Evolutionary conservation across 2,888 invertebrate species (phyloP), one percentile per base, ranked within the genome.

Genomic region (Spilarctia lutea): DNA sequence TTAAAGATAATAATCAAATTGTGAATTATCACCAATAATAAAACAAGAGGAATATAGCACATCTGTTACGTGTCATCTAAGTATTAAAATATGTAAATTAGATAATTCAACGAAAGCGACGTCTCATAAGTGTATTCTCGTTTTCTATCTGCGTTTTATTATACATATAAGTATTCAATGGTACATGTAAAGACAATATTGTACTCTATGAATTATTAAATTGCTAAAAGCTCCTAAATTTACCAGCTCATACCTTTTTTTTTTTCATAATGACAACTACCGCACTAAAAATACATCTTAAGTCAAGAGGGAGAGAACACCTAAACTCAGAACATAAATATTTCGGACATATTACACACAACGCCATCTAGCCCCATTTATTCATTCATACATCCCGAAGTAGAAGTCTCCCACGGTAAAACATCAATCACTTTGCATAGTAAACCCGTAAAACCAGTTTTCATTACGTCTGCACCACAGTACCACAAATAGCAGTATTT

Each of bases 91-190:
- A 86, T 86, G 80, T 70, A 83, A 83, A 85, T 84, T 27, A 79
- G 65, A 65, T 75, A 75, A 70, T 83, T 83, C 82, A 80, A 79
- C 39, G 85, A 87, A 88, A 86, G 86, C 65, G 81, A 85, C 81
- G 75, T 83, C 77, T 68, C 70, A 72, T 52, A 75, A n/a, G 35
- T 30, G 68, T 71, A 52, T n/a, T 60, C 60, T 60, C 30, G 79
- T 86, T 88, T 88, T 87, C 88, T 86, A 81, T 83, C 80, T 84
- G 81, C 74, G 69, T 78, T 80, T 80, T 79, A 74, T 75, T 79
- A 84, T 84, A 79, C 75, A 78, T 80, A n/a, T n/a, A n/a, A n/a
- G n/a, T n/a, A 81, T 79, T 79, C 77, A n/a, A 78, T 72, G 42
- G 71, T 78, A 83, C 76, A 76, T 69, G 2, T 66, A 60, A 39